Evolutionary conservation across 2,888 invertebrate genomes (phyloP).

Genomic region (Heliconius hortense): DNA sequence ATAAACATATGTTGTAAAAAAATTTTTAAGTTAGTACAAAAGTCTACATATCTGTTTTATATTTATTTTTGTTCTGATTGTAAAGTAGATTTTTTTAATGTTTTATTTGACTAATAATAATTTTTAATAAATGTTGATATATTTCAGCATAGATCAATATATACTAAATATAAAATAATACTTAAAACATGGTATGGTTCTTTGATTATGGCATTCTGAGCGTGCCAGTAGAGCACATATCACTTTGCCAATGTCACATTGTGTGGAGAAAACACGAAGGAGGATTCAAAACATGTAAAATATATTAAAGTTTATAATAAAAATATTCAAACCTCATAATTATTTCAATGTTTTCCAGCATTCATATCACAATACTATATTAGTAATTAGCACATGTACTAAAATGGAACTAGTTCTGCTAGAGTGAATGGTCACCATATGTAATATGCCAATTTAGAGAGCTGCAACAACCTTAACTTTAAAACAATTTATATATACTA

Average conservation of each 20-base stretch:
- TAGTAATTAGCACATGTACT: constrained; percentile 13
- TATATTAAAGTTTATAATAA: background rate
- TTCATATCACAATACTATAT: background rate
- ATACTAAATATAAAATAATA: too few relatives aligned
- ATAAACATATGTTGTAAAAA: background rate
- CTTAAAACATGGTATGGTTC: too few relatives aligned
- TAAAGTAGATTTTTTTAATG: too few relatives aligned
- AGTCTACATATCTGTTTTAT: background rate
- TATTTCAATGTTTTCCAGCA: constrained; percentile 7
- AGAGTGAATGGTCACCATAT: constrained; percentile 20
- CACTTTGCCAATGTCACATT: too few relatives aligned
- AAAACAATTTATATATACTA: constrained; percentile 7
- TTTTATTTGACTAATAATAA: background rate
- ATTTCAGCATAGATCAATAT: background rate
- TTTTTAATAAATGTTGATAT: background rate
- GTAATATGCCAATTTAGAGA: constrained; percentile 20
- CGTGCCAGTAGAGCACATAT: too few relatives aligned
- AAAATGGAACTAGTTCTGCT: constrained; percentile 3
- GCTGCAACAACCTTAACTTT: constrained; percentile 24
- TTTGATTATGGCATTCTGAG: too few relatives aligned
- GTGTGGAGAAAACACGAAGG: too few relatives aligned
- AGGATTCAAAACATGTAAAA: too few relatives aligned
- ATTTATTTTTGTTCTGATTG: background rate
- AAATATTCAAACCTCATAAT: background rate
- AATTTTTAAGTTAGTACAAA: background rate